Base-by-base conservation (phyloP, 2,113 vertebrate species). In the Indicator maculatus region DNA sequence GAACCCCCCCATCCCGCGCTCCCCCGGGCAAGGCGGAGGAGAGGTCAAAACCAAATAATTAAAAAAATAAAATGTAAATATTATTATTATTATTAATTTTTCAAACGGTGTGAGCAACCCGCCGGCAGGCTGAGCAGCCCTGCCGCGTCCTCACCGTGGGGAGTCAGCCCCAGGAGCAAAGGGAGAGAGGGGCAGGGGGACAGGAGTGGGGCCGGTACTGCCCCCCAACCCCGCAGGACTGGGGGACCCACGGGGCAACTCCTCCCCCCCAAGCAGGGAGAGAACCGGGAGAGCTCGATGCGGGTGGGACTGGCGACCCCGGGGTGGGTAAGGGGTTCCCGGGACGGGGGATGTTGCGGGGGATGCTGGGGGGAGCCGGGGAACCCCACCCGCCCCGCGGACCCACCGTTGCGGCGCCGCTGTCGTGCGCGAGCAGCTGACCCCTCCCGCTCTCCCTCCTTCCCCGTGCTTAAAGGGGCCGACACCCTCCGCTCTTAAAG, bases 401-500 rank as follows among this genome's bases (percentile, higher is more conserved):
- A 60, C 88, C 81, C 88, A 23, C 85, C 72, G 85, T 23, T 63
- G 9, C 83, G 50, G 79, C 83, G 59, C 69, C 63, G 59, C 23
- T 2, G 61, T 6, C 9, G 50, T 3, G 73, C 20, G 33, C 73
- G 36, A 73, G 60, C 90, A 59, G 88, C 73, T 41, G 77, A 83
- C 18, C 16, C 41, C 59, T 5, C 4, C 71, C 41, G 19, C 50
- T 13, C 21, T 15, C 6, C 19, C 8, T 9, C 41, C 24, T 17
- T 67, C 39, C 79, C 61, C 76, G 55, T 41, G 0, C 8, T 81
- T 91, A 81, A 94, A 89, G 91, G 75, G 41, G 56, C 91, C 86
- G 30, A 71, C 83, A 67, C 87, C 81, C 64, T 83, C 73, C 31
- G 47, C 67, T 64, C 86, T 96, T 95, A 95, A 96, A 96, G 93